Conservation (phyloP, 2,888 invertebrate species). For the Plebejus anna region DNA sequence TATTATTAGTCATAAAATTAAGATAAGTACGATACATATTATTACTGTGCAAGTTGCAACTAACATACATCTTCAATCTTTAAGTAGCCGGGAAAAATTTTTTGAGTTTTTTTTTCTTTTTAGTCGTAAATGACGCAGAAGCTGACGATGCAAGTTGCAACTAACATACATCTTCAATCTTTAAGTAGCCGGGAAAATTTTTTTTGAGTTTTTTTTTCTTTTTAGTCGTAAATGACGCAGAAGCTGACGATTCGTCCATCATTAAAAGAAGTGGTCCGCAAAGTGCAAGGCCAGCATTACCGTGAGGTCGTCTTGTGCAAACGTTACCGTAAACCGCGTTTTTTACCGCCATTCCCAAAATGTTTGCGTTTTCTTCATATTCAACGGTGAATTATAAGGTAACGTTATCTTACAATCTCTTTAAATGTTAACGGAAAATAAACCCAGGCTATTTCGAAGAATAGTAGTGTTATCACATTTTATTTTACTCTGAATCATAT, state of each 20-base stretch:
- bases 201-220: too few relatives aligned
- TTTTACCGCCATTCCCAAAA: slow-evolving; percentile 12
- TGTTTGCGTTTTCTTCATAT: slow-evolving; percentile 3
- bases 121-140: neutral
- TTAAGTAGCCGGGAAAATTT: too few relatives aligned
- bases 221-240: neutral
- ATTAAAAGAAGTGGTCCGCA: slow-evolving; percentile 33
- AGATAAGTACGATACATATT: too few relatives aligned
- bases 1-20: too few relatives aligned
- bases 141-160: neutral
- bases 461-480: neutral
- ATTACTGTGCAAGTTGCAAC: too few relatives aligned
- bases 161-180: too few relatives aligned
- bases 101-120: too few relatives aligned
- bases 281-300: slow-evolving; percentile 60
- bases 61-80: too few relatives aligned
- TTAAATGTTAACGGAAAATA: slow-evolving; percentile 19
- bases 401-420: slow-evolving; percentile 16
- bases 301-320: slow-evolving; percentile 7
- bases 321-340: slow-evolving; percentile 20
- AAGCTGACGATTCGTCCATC: neutral
- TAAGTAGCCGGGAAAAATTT: too few relatives aligned
- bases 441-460: slow-evolving; percentile 14
- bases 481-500: neutral
- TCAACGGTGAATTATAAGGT: slow-evolving; percentile 17